phyloP scores from a whole-genome alignment of 2,113 vertebrate species.

The Melospiza melodia region DNA sequence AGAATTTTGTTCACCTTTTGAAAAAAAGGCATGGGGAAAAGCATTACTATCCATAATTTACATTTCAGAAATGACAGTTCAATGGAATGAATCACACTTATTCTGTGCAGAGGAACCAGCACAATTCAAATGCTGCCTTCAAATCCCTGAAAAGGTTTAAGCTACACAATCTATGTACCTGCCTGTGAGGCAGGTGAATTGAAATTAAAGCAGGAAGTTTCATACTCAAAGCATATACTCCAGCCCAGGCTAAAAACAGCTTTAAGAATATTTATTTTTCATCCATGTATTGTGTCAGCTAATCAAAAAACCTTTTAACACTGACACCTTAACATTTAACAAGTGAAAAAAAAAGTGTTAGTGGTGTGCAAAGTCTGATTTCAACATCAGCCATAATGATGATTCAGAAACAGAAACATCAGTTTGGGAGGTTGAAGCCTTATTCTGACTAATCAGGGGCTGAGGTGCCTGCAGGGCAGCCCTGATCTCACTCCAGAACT shows the following conservation, averaged over 20 bases:
- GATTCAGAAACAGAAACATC: not conserved
- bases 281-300: not conserved
- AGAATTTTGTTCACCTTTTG: conserved; percentile 64
- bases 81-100: conserved; percentile 13
- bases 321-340: not conserved
- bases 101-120: not conserved
- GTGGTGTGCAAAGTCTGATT: not conserved
- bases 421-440: not conserved
- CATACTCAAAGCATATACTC: not conserved
- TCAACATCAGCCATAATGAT: not conserved
- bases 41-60: conserved; percentile 42
- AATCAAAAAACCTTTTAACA: not conserved
- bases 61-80: conserved; percentile 54
- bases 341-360: not conserved
- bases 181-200: not conserved
- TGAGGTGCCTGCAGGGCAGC: not conserved
- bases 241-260: not conserved
- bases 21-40: conserved; percentile 21
- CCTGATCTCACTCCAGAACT: not conserved
- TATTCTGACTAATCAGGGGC: not conserved
- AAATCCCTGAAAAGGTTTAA: conserved; percentile 1
- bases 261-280: not conserved
- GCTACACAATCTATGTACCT: not conserved
- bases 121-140: not conserved
- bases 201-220: not conserved